Percentiles rank a stretch among this genome's conserved stretches.
phyloP scores from a whole-genome alignment of 2,113 vertebrate species.

The Sardina pilchardus region DNA sequence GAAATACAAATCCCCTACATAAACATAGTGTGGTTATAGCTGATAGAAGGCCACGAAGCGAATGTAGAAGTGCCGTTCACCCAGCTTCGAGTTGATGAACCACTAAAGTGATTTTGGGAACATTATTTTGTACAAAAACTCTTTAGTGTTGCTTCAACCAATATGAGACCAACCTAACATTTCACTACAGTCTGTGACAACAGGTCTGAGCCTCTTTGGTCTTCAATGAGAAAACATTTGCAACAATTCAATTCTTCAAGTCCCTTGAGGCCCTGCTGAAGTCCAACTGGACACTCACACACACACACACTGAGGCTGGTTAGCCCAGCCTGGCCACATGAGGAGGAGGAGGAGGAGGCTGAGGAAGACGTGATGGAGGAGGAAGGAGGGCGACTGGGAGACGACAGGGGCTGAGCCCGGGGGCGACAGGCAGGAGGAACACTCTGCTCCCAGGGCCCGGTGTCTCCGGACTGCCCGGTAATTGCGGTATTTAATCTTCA shows the following conservation, averaged over 20 bases:
- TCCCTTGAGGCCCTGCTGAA: conserved; percentile 2
- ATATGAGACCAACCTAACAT: background rate
- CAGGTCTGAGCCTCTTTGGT: background rate
- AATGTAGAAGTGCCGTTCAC: too few species aligned
- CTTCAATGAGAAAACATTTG: conserved; percentile 14
- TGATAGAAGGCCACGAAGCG: too few species aligned
- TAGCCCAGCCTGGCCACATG: background rate
- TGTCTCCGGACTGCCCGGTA: conserved; percentile 43
- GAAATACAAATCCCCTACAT: too few species aligned
- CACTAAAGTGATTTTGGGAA: too few species aligned
- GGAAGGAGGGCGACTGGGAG: conserved; percentile 14
- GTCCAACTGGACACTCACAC: conserved; percentile 18
- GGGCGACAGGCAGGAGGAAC: conserved; percentile 27
- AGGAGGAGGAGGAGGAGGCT: conserved; percentile 9
- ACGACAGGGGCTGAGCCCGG: conserved; percentile 12
- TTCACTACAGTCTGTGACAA: background rate
- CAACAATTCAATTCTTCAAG: conserved; percentile 29
- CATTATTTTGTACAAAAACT: too few species aligned
- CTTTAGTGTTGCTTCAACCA: too few species aligned
- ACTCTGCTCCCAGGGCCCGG: conserved; percentile 16
- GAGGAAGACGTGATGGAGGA: background rate
- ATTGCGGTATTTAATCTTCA: conserved; percentile 73
- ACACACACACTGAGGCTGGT: background rate
- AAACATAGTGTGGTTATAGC: too few species aligned
- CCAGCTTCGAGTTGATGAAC: too few species aligned